Conservation (phyloP, 1,140 invertebrate genomes). For the Leptinotarsa undecemlineata region DNA sequence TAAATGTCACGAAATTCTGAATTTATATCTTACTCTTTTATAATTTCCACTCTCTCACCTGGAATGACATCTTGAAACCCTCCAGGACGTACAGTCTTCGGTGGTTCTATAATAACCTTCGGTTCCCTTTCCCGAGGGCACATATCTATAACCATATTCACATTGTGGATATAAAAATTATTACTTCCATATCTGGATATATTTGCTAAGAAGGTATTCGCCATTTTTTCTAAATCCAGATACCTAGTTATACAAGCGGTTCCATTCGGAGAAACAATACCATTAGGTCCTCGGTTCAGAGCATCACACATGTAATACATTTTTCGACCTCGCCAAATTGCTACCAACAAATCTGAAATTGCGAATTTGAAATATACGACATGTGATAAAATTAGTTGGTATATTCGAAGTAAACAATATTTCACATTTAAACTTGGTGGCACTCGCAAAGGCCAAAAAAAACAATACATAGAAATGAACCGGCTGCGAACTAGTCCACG, state of each 20-base stretch:
- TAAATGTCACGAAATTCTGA: too few relatives aligned
- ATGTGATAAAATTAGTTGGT: too few relatives aligned
- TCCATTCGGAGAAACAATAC: constrained; percentile 53
- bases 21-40: neutral
- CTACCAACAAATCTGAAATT: constrained; percentile 47
- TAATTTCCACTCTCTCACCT: constrained; percentile 36
- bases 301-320: constrained; percentile 59
- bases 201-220: constrained; percentile 52
- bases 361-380: too few relatives aligned
- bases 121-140: constrained; percentile 39
- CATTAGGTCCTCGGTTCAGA: constrained; percentile 56
- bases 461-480: too few relatives aligned
- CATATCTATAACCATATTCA: constrained; percentile 27
- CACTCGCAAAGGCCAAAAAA: too few relatives aligned
- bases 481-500: too few relatives aligned
- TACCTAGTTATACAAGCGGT: constrained; percentile 53
- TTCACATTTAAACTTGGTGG: too few relatives aligned
- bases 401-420: too few relatives aligned
- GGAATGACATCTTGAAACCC: constrained; percentile 40
- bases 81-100: constrained; percentile 31
- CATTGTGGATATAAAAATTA: constrained; percentile 54
- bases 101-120: constrained; percentile 22
- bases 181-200: constrained; percentile 47
- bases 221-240: constrained; percentile 53
- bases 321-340: constrained; percentile 54